Base-by-base conservation (phyloP, 2,797 vertebrate species). In the Mastacembelus armatus region DNA sequence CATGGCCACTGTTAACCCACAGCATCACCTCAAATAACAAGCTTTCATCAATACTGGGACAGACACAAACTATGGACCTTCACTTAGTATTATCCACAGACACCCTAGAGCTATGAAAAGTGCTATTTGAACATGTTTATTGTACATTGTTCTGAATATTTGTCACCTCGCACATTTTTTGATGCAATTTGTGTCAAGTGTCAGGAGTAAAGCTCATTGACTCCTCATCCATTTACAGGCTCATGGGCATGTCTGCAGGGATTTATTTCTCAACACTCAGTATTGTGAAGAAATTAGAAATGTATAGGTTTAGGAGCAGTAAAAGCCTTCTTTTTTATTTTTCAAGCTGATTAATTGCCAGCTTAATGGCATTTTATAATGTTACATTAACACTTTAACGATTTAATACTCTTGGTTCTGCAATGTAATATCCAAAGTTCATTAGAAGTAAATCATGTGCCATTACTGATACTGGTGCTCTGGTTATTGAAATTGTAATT, bases 371-470 rank as follows among this genome's bases (percentile, higher is more conserved):
- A 84, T 90, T 91, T 93, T 92, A 88, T 86, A 92, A 88, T 88
- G 84, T 87, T 92, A 88, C 85, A 87, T 93, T 90, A 93, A 89
- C 80, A 87, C 78, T 76, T 89, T 89, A 91, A 89, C 71, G 85
- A 88, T 92, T 88, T 91, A 89, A 91, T 87, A 82, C 84, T 86
- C 88, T 86, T 78, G 71, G 78, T 80, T 86, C 78, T 83, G 84
- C 86, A 84, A 81, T 74, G 77, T 77, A 84, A 92, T 89, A 87
- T 87, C 83, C 71, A 88, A 90, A 88, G 84, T 92, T 92, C 89
- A 92, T 91, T 90, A 92, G 83, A 89, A 88, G 87, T 92, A 75
- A 92, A 93, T 91, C 89, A 88, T 77, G 68, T 85, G 72, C 85
- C 75, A 89, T 87, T 86, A 88, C 81, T 75, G 87, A 81, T n/a